These are phyloP conservation scores for Drosophila subsilvestris DNA, from an alignment of 2,888 invertebrate genomes.

Conservation along the genomic window DNA sequence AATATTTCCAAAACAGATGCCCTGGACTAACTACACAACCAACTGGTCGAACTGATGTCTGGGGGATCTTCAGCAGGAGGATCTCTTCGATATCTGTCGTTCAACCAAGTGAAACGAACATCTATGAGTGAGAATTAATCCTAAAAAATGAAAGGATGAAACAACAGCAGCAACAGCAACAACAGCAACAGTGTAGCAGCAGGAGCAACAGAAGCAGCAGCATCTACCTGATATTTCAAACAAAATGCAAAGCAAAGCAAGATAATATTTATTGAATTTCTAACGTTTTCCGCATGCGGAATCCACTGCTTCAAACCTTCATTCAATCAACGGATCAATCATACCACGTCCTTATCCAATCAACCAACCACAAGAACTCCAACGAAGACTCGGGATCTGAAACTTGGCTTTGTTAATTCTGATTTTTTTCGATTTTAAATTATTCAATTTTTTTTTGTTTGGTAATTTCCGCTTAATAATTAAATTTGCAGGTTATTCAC, in stretches of 20 bases:
- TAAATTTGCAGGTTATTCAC: constrained; percentile 51
- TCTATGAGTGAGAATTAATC: constrained; percentile 3
- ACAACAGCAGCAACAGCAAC: constrained; percentile 17
- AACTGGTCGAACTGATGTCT: constrained; percentile 81
- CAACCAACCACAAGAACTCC: constrained; percentile 1
- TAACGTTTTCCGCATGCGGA: constrained; percentile 46
- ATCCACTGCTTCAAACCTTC: constrained; percentile 27
- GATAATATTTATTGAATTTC: constrained; percentile 49
- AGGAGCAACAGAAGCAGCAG: constrained; percentile 18
- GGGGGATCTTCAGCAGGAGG: constrained; percentile 29
- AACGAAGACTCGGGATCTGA: neutral
- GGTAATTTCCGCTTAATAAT: constrained; percentile 32
- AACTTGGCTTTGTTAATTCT: constrained; percentile 42
- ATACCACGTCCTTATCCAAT: constrained; percentile 14
- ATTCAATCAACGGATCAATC: constrained; percentile 18
- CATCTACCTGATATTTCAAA: constrained; percentile 31
- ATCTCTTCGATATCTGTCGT: constrained; percentile 24
- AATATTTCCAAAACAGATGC: constrained; percentile 57
- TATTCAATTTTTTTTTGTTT: constrained; percentile 31
- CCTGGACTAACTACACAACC: constrained; percentile 82
- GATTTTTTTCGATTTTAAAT: constrained; percentile 41
- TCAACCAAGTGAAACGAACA: constrained; percentile 26
- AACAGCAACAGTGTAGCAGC: constrained; percentile 15
- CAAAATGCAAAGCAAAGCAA: constrained; percentile 35
- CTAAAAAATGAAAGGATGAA: constrained; percentile 8